Evolutionary conservation across 2,888 invertebrate species (phyloP).

Genomic region (Oxyscelio sp.): DNA sequence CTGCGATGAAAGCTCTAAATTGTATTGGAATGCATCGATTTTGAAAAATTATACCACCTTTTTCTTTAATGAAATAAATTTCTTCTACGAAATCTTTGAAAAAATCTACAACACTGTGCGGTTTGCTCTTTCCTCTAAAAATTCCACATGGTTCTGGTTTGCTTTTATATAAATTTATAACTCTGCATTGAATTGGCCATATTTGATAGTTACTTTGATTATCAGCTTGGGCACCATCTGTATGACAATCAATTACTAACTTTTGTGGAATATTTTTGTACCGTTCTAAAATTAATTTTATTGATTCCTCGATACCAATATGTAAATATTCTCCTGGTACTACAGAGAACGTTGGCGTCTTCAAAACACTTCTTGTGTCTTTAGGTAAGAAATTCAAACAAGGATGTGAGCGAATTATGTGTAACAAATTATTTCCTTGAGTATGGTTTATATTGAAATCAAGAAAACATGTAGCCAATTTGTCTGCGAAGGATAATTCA

Average conservation of each 20-base stretch:
- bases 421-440: too few species aligned
- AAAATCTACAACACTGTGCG: slow-evolving; percentile 27
- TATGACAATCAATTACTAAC: slow-evolving; percentile 52
- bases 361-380: too few species aligned
- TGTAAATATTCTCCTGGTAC: slow-evolving; percentile 57
- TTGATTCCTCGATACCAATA: slow-evolving; percentile 46
- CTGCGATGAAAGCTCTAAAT: slow-evolving; percentile 68
- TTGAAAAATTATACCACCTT: too few species aligned
- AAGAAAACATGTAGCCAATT: too few species aligned
- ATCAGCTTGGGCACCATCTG: slow-evolving; percentile 59
- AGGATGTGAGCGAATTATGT: too few species aligned
- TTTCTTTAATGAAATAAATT: slow-evolving; percentile 30
- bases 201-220: too few species aligned
- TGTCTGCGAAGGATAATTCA: too few species aligned
- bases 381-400: too few species aligned
- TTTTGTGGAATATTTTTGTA: too few species aligned
- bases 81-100: slow-evolving; percentile 47
- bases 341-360: too few species aligned
- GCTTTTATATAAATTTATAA: slow-evolving; percentile 45
- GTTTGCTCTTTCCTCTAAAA: slow-evolving; percentile 50
- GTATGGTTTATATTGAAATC: too few species aligned
- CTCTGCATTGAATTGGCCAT: slow-evolving; percentile 77
- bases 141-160: slow-evolving; percentile 65
- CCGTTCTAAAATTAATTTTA: slow-evolving; percentile 33
- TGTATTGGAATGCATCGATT: slow-evolving; percentile 44